Base-by-base conservation (phyloP, 2,797 vertebrate genomes). In the Gallinago nigripennis region DNA sequence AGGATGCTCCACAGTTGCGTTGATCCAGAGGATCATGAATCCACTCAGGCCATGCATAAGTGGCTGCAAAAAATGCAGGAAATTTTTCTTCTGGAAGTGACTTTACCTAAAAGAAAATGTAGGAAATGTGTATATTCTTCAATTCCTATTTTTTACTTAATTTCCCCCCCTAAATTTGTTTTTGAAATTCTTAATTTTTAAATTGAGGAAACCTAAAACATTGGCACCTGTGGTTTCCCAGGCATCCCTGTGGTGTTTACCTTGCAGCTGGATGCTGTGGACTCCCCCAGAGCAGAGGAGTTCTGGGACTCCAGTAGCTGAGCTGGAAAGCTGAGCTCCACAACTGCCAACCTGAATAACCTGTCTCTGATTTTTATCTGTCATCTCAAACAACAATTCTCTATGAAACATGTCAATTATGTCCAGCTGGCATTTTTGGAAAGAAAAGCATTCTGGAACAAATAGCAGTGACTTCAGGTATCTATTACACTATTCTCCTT, bases 11-110 rank as follows among this genome's bases (percentile, higher is more conserved):
- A 96, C 98, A 98, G 50, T 98, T 97, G 86, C 91, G 95, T 43
- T 98, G 98, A 96, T 98, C 98, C 91, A 98, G 69, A 20, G 98
- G 98, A 63, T 96, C 97, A 2, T 98, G 98, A 82, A 98, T 98
- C 97, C 98, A 98, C 3, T 94, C 97, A 68, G 98, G 98, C 98
- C 98, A 98, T 69, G 97, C 97, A 30, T 98, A 98, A 63, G 91
- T 97, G 66, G 98, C 95, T 86, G 97, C 78, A 92, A 98, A 98
- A 94, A 97, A 96, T 45, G 89, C 97, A 27, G 98, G 98, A 90
- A 98, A 97, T 53, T 97, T 97, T 45, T 97, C 94, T 91, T 94
- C 92, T 75, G 86, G 82, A 86, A 92, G 80, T 13, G 97, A 95
- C 16, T 70, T 73, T 83, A 93, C 90, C 98, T 98, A 96, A 94